phyloP scores from a whole-genome alignment of 2,888 invertebrate species.

The Agrilus cyanescens region DNA sequence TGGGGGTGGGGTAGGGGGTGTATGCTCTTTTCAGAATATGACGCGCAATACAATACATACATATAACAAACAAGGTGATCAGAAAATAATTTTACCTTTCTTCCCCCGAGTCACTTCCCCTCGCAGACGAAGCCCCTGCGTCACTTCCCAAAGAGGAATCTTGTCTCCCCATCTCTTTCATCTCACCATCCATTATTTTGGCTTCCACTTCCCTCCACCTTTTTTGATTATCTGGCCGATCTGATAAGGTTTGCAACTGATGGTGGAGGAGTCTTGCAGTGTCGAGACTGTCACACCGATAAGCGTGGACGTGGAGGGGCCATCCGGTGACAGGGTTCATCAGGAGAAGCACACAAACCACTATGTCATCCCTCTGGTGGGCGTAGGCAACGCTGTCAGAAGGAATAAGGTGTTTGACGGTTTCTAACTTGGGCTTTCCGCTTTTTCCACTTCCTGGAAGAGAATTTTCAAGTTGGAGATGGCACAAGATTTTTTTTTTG shows the following conservation, averaged over 20 bases:
- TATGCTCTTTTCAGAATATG: too few species aligned
- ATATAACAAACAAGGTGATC: too few species aligned
- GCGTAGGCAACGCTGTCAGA: constrained; percentile 88
- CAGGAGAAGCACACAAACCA: constrained; percentile 83
- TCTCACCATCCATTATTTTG: constrained; percentile 34
- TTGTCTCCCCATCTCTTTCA: constrained; percentile 51
- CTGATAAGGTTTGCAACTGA: constrained; percentile 72
- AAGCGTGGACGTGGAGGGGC: constrained; percentile 92
- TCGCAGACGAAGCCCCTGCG: constrained; percentile 50
- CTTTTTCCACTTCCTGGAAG: constrained; percentile 18
- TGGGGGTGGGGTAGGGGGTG: too few species aligned
- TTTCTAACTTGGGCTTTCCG: constrained; percentile 39
- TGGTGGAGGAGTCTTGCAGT: constrained; percentile 80
- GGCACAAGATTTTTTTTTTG: not conserved
- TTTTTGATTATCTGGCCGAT: constrained; percentile 75
- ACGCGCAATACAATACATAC: too few species aligned
- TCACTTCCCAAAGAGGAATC: constrained; percentile 68
- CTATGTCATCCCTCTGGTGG: constrained; percentile 82
- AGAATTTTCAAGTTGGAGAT: constrained; percentile 7
- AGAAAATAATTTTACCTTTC: constrained; percentile 39
- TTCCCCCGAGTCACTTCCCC: constrained; percentile 60
- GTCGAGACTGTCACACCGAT: constrained; percentile 85
- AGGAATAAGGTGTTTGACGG: constrained; percentile 89
- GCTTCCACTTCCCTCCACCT: constrained; percentile 73
- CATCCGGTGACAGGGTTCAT: constrained; percentile 91